A percentile compares a stretch with the other conserved stretches of the same genome.
Conservation (phyloP, 2,888 invertebrate genomes). For the Aporophyla nigra region DNA sequence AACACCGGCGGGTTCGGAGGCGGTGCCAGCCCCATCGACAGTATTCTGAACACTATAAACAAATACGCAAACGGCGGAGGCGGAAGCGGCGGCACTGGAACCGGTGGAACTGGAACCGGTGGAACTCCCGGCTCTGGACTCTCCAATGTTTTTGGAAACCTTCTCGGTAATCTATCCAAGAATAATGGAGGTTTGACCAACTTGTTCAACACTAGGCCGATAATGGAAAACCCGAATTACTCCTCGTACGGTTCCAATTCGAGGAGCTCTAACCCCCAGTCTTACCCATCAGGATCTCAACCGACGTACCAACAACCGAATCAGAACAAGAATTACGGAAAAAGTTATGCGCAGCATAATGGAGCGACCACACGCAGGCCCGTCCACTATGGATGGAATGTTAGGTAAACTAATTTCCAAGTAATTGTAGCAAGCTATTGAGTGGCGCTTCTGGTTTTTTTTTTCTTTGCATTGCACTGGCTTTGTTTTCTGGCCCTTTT, state of each 20-base stretch:
- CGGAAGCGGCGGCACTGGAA: slow-evolving; percentile 27
- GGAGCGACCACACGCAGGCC: slow-evolving; percentile 82
- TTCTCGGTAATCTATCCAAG: slow-evolving; percentile 85
- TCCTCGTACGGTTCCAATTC: slow-evolving; percentile 82
- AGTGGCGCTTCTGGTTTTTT: slow-evolving; percentile 66
- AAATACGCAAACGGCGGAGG: slow-evolving; percentile 76
- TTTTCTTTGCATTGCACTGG: slow-evolving; percentile 61
- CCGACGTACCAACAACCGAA: slow-evolving; percentile 78
- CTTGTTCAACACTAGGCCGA: slow-evolving; percentile 86
- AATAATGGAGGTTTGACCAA: slow-evolving; percentile 78
- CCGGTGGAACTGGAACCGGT: slow-evolving; percentile 43
- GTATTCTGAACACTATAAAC: slow-evolving; percentile 77
- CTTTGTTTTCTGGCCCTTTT: slow-evolving; percentile 43
- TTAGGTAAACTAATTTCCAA: slow-evolving; percentile 84
- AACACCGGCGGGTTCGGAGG: slow-evolving; percentile 69
- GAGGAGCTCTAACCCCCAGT: slow-evolving; percentile 83
- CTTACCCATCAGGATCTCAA: slow-evolving; percentile 86
- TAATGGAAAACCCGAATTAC: slow-evolving; percentile 87
- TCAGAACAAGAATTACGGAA: slow-evolving; percentile 84
- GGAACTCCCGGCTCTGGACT: slow-evolving; percentile 70
- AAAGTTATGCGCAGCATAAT: slow-evolving; percentile 77
- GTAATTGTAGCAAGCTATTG: slow-evolving; percentile 66
- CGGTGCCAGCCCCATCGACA: slow-evolving; percentile 76
- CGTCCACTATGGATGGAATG: slow-evolving; percentile 86
- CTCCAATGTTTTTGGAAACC: slow-evolving; percentile 73